Evolutionary conservation across 2,797 vertebrate species (phyloP).

Genomic region (Phrynocephalus guinanensis): DNA sequence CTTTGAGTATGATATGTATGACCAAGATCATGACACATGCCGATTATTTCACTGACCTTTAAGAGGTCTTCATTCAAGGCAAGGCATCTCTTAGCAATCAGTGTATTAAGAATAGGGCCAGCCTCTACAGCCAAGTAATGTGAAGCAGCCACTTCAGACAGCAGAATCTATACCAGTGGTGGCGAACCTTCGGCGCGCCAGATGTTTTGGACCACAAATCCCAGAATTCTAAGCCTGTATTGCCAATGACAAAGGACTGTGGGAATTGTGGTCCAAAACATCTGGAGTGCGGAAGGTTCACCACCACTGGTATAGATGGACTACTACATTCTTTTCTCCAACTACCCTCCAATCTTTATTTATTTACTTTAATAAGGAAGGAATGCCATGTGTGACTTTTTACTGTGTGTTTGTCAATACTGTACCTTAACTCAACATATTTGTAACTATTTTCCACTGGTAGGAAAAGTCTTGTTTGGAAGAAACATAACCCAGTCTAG

Average conservation of each 20-base stretch:
- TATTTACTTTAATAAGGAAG: not conserved
- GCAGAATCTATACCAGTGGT: not conserved
- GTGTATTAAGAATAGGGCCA: not conserved
- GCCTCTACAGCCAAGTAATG: not conserved
- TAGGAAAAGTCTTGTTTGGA: too few species aligned
- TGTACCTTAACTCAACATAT: not conserved
- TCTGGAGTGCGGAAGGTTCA: too few species aligned
- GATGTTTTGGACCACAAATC: too few species aligned
- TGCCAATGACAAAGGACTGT: too few species aligned
- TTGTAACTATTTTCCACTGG: too few species aligned
- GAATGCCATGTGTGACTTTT: not conserved
- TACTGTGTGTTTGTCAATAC: not conserved
- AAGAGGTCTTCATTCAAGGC: conserved; percentile 5
- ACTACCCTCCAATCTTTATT: not conserved
- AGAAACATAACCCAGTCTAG: too few species aligned
- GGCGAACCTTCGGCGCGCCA: too few species aligned
- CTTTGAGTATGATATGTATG: not conserved
- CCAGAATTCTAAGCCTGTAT: too few species aligned
- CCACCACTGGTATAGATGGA: not conserved
- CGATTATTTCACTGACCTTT: not conserved
- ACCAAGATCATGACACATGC: not conserved
- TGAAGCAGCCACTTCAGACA: not conserved
- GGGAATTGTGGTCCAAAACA: too few species aligned
- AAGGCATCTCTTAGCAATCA: not conserved
- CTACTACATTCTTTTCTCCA: not conserved